Conservation (phyloP, 2,797 vertebrate genomes). For the Lithobates pipiens region DNA sequence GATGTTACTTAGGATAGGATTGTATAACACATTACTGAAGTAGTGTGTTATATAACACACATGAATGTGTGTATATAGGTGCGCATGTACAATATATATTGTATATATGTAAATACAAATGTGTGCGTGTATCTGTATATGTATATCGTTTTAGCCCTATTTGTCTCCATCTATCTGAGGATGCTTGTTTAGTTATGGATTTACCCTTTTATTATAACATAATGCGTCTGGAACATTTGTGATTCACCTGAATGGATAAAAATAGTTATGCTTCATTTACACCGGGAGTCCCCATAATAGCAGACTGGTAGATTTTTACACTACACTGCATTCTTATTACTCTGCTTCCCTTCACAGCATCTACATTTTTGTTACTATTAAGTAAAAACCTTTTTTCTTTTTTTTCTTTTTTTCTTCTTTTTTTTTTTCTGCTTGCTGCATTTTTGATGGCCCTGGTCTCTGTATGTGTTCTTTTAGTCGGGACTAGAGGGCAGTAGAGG, state of each 20-base stretch:
- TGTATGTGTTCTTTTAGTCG: background rate
- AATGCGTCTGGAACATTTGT: slow-evolving; percentile 25
- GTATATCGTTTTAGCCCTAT: background rate
- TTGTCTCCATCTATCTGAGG: background rate
- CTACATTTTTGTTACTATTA: background rate
- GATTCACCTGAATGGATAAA: slow-evolving; percentile 50
- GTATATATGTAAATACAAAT: background rate
- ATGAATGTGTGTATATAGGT: background rate
- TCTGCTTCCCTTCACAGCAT: background rate
- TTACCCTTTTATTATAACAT: slow-evolving; percentile 44
- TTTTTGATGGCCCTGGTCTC: background rate
- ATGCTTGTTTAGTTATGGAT: slow-evolving; percentile 34
- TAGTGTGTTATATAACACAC: too few species aligned
- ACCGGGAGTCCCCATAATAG: slow-evolving; percentile 38
- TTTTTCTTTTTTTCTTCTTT: background rate
- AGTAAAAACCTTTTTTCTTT: background rate
- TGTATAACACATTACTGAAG: slow-evolving; percentile 16
- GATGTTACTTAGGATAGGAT: slow-evolving; percentile 41
- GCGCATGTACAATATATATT: background rate
- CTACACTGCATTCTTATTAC: background rate
- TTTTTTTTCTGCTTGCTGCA: background rate
- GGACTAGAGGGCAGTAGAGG: slow-evolving; percentile 5
- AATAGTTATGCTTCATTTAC: slow-evolving; percentile 44
- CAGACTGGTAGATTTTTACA: background rate
- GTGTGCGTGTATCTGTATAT: background rate